phyloP scores from a whole-genome alignment of 2,113 vertebrate genomes.

The Motacilla tschutschensis region DNA sequence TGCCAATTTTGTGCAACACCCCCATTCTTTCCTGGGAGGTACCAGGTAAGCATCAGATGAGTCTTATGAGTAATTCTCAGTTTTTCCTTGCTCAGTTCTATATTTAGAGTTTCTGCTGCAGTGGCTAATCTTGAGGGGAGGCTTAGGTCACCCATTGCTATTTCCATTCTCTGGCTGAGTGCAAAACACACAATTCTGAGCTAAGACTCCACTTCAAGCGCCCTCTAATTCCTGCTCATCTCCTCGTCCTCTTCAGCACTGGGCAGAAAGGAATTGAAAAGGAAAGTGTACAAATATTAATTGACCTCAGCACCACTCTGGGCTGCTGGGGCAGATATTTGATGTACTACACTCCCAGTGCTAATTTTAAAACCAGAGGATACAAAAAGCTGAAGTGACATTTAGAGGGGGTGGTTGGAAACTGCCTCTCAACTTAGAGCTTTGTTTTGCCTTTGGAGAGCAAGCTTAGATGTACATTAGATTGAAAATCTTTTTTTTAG shows the following conservation, averaged over 20 bases:
- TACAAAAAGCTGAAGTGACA: not conserved
- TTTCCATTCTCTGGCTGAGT: not conserved
- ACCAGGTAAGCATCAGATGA: constrained; percentile 1
- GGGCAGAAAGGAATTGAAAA: not conserved
- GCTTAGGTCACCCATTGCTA: constrained; percentile 17
- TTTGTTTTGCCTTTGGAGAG: not conserved
- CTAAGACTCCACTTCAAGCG: not conserved
- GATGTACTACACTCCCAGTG: not conserved
- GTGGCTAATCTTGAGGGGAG: constrained; percentile 12
- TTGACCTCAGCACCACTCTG: not conserved
- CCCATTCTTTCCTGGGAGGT: not conserved
- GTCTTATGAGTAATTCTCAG: constrained; percentile 31
- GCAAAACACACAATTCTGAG: not conserved
- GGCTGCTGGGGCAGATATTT: not conserved
- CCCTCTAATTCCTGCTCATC: constrained; percentile 13
- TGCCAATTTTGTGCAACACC: not conserved
- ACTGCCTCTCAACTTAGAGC: not conserved
- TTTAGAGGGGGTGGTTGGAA: not conserved
- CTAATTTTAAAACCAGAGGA: not conserved
- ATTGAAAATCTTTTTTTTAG: not conserved
- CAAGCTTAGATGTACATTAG: not conserved
- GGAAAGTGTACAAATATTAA: not conserved
- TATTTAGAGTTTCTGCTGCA: constrained; percentile 39
- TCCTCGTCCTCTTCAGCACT: not conserved
- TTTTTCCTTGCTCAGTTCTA: not conserved